A percentile compares a stretch with the other conserved stretches of the same genome.
Evolutionary conservation across 1,140 invertebrate genomes (phyloP).

Genomic region (Halesus radiatus): DNA sequence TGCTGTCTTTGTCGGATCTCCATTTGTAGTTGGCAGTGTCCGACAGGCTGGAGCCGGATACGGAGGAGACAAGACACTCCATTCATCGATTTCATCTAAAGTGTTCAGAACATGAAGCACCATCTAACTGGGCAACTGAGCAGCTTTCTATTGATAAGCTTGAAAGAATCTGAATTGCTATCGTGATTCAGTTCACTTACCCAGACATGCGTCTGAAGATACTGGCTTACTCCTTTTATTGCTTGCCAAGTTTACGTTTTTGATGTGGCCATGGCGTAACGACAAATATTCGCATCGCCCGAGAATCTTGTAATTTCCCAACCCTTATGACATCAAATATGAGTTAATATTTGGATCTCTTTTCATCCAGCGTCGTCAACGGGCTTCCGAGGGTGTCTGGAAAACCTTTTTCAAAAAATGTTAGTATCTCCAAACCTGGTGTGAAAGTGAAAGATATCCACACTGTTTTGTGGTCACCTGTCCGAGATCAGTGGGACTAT

Average conservation of each 20-base stretch:
- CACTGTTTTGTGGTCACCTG: no score
- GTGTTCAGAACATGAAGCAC: background rate
- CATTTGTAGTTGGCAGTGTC: background rate
- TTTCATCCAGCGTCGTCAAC: no score
- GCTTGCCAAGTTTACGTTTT: background rate
- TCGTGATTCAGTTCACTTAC: slow-evolving; percentile 9
- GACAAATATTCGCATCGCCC: background rate
- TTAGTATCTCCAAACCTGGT: no score
- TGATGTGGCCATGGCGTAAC: background rate
- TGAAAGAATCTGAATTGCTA: slow-evolving; percentile 12
- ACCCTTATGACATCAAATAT: no score
- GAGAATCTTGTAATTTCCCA: no score
- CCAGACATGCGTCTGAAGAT: background rate
- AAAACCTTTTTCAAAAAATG: no score
- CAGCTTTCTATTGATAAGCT: slow-evolving; percentile 17
- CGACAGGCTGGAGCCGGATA: background rate
- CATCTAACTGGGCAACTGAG: background rate
- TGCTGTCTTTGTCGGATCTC: background rate
- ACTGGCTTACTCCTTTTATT: background rate
- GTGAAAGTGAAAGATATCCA: no score
- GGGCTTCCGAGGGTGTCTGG: no score
- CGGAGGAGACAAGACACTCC: background rate
- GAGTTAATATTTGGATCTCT: no score
- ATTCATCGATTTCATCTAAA: slow-evolving; percentile 19
- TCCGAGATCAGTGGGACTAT: no score